These are phyloP conservation scores for Anguilla marmorata DNA, from an alignment of 2,797 vertebrate genomes.

Conservation along the genomic window DNA sequence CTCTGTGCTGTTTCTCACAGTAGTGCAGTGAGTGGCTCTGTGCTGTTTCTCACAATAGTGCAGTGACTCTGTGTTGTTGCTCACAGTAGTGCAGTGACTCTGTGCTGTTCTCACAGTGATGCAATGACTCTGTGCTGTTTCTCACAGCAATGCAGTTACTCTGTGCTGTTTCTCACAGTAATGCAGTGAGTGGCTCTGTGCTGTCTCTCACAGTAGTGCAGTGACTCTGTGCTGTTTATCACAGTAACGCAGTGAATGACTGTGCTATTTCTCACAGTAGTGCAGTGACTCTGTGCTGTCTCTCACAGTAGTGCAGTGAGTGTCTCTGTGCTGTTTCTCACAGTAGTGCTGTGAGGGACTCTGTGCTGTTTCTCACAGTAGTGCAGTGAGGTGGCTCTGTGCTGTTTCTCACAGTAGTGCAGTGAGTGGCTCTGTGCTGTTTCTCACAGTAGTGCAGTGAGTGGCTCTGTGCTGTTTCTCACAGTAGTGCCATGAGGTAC, in stretches of 20 bases:
- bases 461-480: neutral
- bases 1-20: neutral
- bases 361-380: neutral
- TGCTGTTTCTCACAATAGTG: neutral
- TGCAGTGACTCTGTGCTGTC: neutral
- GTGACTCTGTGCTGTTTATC: neutral
- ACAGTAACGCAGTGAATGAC: neutral
- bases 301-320: neutral
- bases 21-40: neutral
- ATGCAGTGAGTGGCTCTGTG: neutral
- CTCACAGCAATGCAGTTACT: neutral
- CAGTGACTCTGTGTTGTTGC: neutral
- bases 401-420: neutral
- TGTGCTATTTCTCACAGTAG: neutral
- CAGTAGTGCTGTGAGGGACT: neutral
- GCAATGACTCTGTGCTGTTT: neutral
- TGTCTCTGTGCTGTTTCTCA: neutral
- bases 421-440: neutral
- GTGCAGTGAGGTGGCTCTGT: neutral
- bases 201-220: too few relatives aligned
- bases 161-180: neutral
- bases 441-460: neutral
- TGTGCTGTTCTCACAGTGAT: neutral
- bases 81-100: neutral
- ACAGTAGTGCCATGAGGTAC: neutral